These are phyloP conservation scores for Phyllotreta cruciferae DNA, from an alignment of 2,888 invertebrate species.

Conservation along the genomic window DNA sequence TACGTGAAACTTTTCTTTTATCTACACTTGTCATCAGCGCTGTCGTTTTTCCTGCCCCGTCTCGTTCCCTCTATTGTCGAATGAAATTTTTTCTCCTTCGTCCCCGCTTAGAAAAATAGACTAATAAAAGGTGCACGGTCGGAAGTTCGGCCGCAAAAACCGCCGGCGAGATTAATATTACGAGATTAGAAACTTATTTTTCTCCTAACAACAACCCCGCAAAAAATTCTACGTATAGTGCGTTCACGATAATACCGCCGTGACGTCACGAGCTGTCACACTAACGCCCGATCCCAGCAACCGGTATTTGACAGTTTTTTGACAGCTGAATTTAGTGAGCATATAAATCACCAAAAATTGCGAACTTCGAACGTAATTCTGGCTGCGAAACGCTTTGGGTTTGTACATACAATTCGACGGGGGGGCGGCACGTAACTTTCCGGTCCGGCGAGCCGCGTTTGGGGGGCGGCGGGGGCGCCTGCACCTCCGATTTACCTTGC, in stretches of 20 bases:
- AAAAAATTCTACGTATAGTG: too few species aligned
- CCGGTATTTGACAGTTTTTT: too few species aligned
- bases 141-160: conserved; percentile 10
- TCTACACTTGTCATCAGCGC: conserved; percentile 53
- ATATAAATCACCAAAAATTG: too few species aligned
- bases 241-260: too few species aligned
- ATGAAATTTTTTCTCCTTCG: conserved; percentile 26
- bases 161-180: not conserved
- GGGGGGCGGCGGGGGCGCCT: conserved; percentile 29
- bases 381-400: too few species aligned
- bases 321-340: too few species aligned
- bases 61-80: conserved; percentile 22
- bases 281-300: too few species aligned
- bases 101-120: conserved; percentile 17
- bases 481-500: conserved; percentile 52
- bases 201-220: too few species aligned
- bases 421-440: conserved; percentile 43
- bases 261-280: too few species aligned
- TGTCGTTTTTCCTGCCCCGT: conserved; percentile 29
- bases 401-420: conserved; percentile 24
- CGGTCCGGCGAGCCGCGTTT: conserved; percentile 46
- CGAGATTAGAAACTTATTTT: too few species aligned
- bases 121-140: conserved; percentile 23
- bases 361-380: too few species aligned
- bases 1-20: conserved; percentile 57